These are phyloP conservation scores for Petrolisthes cinctipes DNA, from an alignment of 2,888 invertebrate species.

Conservation along the genomic window DNA sequence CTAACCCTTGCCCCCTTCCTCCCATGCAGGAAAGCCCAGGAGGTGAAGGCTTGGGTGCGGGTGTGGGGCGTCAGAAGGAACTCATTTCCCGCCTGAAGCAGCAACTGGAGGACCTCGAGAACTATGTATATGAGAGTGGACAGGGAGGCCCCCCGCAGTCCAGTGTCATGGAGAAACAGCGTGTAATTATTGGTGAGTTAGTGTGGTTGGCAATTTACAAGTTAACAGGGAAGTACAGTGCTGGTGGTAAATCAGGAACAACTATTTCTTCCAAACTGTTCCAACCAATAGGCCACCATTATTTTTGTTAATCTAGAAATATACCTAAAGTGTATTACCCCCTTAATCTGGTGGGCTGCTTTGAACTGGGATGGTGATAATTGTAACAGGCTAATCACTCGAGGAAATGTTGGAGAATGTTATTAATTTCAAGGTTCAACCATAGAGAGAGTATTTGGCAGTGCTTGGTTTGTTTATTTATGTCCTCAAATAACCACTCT, in stretches of 20 bases:
- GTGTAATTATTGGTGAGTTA: conserved; percentile 80
- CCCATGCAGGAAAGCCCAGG: neutral
- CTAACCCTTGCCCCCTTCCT: neutral
- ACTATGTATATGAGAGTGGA: conserved; percentile 90
- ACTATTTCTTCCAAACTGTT: too few species aligned
- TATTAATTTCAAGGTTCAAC: neutral
- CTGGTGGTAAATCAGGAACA: neutral
- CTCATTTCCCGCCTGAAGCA: conserved; percentile 90
- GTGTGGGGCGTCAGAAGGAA: conserved; percentile 76
- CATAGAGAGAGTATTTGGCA: neutral
- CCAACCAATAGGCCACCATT: too few species aligned
- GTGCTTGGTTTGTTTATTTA: neutral
- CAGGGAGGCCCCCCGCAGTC: conserved; percentile 82
- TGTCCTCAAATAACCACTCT: neutral
- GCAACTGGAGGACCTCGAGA: conserved; percentile 92
- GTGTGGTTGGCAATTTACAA: neutral
- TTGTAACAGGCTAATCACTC: neutral
- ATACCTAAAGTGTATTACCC: too few species aligned
- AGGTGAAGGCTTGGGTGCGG: conserved; percentile 12
- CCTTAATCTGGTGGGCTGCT: neutral
- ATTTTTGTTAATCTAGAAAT: too few species aligned
- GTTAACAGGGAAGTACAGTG: neutral
- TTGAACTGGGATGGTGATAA: neutral
- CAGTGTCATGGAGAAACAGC: conserved; percentile 87
- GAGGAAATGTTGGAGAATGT: neutral